A percentile compares a stretch with the other conserved stretches of the same genome.
Conservation (phyloP, 2,113 vertebrate genomes). For the Meleagris gallopavo region DNA sequence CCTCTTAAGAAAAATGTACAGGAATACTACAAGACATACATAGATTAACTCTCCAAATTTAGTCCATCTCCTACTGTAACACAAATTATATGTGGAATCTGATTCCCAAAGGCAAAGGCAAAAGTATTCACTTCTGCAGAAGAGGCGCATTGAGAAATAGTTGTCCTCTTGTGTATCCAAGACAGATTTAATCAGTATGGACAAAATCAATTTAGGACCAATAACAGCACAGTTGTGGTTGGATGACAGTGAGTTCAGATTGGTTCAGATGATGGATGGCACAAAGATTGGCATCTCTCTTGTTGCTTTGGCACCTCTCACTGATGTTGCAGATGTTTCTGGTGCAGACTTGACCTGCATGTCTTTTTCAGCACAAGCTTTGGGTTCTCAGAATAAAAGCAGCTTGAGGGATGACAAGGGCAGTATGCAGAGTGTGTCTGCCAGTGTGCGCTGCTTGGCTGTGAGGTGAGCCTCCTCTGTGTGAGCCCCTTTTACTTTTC, state of each 20-base stretch:
- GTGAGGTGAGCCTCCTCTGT: background rate
- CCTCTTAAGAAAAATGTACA: background rate
- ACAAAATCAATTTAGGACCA: background rate
- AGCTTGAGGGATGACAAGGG: background rate
- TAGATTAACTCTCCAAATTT: background rate
- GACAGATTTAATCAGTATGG: too few species aligned
- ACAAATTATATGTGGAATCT: background rate
- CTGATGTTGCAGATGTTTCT: background rate
- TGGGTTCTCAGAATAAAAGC: fast-evolving
- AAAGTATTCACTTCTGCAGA: background rate
- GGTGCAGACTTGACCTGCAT: fast-evolving
- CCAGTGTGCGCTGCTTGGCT: fast-evolving
- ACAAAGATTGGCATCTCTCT: too few species aligned
- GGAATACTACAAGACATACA: background rate
- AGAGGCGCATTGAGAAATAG: background rate
- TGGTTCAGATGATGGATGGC: background rate
- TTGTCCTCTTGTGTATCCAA: too few species aligned
- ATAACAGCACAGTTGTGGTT: background rate
- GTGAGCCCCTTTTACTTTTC: background rate
- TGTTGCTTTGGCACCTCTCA: background rate
- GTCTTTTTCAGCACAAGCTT: background rate
- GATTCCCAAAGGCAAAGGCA: background rate
- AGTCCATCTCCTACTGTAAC: background rate
- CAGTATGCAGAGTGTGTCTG: background rate
- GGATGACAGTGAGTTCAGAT: background rate